Evolutionary conservation across 2,888 invertebrate genomes (phyloP).

Genomic region (Stenoptilia bipunctidactyla): DNA sequence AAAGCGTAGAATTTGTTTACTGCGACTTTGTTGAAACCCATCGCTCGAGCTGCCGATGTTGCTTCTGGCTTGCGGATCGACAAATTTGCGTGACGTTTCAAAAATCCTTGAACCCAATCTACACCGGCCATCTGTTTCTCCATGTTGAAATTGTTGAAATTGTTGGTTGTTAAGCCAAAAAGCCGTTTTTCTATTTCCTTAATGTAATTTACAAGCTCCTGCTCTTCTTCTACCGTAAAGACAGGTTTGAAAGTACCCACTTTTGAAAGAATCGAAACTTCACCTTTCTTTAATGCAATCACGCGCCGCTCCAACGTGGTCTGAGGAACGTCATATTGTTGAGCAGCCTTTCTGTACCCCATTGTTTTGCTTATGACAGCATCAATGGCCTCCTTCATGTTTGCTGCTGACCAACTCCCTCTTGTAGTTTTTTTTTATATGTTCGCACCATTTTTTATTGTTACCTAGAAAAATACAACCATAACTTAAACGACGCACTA

Average conservation of each 20-base stretch:
- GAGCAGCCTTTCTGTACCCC: conserved; percentile 13
- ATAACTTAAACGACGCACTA: background rate
- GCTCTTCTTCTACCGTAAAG: conserved; percentile 9
- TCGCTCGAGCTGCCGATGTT: conserved; percentile 2
- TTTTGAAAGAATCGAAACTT: conserved; percentile 3
- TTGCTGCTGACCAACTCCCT: conserved; percentile 11
- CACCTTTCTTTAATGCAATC: conserved; percentile 4
- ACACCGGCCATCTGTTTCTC: conserved; percentile 9
- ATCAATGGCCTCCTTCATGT: conserved; percentile 11
- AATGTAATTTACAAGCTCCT: conserved; percentile 10
- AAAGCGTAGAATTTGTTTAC: conserved; percentile 2
- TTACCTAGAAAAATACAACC: background rate
- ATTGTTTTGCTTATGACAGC: conserved; percentile 11
- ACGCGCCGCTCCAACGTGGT: conserved; percentile 11
- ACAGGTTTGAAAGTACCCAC: conserved; percentile 6
- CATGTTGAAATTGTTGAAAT: conserved; percentile 9
- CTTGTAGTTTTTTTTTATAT: conserved; percentile 11
- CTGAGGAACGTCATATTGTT: conserved; percentile 12
- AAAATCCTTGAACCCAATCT: conserved; percentile 13
- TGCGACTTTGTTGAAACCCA: conserved; percentile 3
- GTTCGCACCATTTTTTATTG: conserved; percentile 10
- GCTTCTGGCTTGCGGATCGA: conserved; percentile 13
- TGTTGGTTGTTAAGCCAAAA: conserved; percentile 7
- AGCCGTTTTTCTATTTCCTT: conserved; percentile 12
- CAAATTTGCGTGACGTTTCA: conserved; percentile 13